Evolutionary conservation across 2,888 invertebrate genomes (phyloP).

Genomic region (Dryomyza anilis): DNA sequence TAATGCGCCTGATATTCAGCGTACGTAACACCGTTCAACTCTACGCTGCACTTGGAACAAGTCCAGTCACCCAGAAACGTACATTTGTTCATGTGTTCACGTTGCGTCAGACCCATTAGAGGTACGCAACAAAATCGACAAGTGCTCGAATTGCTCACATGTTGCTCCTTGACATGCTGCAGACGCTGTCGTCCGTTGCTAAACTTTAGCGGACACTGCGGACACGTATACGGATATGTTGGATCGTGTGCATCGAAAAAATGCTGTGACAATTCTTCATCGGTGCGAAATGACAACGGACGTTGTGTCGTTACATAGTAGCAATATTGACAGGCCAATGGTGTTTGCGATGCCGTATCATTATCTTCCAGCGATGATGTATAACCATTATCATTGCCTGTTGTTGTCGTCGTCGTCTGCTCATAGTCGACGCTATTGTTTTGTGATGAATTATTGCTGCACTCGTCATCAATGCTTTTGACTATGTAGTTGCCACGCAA

Average conservation of each 20-base stretch:
- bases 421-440: no score
- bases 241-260: constrained; percentile 42
- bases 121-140: constrained; percentile 36
- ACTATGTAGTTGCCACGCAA: constrained; percentile 37
- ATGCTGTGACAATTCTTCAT: constrained; percentile 39
- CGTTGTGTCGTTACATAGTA: constrained; percentile 32
- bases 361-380: no score
- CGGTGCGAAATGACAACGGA: constrained; percentile 32
- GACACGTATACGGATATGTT: constrained; percentile 40
- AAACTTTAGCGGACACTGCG: constrained; percentile 35
- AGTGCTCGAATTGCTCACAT: constrained; percentile 26
- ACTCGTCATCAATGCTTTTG: background rate
- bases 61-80: constrained; percentile 38
- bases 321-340: constrained; percentile 41
- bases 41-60: constrained; percentile 33
- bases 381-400: constrained; percentile 3
- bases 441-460: no score
- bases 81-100: constrained; percentile 35
- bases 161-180: constrained; percentile 29
- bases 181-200: constrained; percentile 32
- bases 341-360: no score
- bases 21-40: constrained; percentile 33
- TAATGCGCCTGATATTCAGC: constrained; percentile 36
- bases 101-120: constrained; percentile 26
- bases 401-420: constrained; percentile 2